Conservation (phyloP, 2,888 invertebrate species). For the Venustoraphidia nigricollis region DNA sequence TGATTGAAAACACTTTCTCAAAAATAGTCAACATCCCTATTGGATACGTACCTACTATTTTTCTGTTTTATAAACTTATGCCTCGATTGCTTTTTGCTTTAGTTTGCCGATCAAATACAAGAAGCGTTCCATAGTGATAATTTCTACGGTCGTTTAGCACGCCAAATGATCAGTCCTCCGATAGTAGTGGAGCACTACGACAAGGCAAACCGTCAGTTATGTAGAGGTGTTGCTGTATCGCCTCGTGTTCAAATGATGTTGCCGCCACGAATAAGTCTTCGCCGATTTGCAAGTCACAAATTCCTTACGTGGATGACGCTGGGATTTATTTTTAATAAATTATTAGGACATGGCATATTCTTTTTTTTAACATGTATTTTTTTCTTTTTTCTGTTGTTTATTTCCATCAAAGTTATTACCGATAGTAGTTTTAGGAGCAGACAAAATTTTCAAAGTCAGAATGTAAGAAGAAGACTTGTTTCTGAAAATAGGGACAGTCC, state of each 20-base stretch:
- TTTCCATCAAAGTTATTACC: constrained; percentile 31
- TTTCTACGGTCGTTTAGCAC: constrained; percentile 43
- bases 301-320: constrained; percentile 37
- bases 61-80: constrained; percentile 1
- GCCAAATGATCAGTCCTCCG: constrained; percentile 47
- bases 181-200: constrained; percentile 43
- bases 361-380: constrained; percentile 32
- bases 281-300: constrained; percentile 48
- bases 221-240: constrained; percentile 34
- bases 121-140: constrained; percentile 46
- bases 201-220: constrained; percentile 27
- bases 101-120: constrained; percentile 55
- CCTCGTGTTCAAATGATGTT: constrained; percentile 37
- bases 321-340: constrained; percentile 34
- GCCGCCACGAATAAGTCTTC: constrained; percentile 50
- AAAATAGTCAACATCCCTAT: no score
- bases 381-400: constrained; percentile 30
- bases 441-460: not conserved
- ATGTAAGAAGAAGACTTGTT: not conserved
- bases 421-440: constrained; percentile 3
- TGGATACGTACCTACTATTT: not conserved
- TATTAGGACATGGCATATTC: constrained; percentile 36
- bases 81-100: constrained; percentile 21
- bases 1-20: no score
- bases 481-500: no score